Conservation (phyloP, 2,888 invertebrate genomes). For the Entomobrya proxima region DNA sequence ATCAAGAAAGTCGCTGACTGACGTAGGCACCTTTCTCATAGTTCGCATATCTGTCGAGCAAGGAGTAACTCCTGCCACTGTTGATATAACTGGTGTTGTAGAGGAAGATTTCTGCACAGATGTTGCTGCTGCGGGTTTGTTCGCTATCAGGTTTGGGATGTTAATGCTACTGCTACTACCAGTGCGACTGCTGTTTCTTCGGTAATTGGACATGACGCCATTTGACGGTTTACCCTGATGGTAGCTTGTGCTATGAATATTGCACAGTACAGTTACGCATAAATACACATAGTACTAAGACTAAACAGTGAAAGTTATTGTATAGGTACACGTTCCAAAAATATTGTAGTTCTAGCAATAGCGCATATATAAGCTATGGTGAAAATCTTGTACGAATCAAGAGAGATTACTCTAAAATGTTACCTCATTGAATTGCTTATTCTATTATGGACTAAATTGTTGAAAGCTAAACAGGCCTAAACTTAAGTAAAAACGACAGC, state of each 20-base stretch:
- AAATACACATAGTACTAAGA: conserved; percentile 16
- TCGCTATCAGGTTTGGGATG: not conserved
- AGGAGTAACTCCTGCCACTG: conserved; percentile 6
- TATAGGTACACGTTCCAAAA: no score
- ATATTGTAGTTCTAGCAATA: no score
- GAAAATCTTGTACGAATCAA: no score
- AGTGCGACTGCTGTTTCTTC: conserved; percentile 15
- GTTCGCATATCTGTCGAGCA: not conserved
- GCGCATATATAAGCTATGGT: no score
- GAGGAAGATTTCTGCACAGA: conserved; percentile 35
- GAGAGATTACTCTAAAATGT: no score
- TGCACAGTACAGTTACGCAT: not conserved
- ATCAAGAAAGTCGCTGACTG: not conserved
- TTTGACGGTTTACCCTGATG: conserved; percentile 41
- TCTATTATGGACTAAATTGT: no score
- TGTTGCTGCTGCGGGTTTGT: not conserved
- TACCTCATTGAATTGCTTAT: no score
- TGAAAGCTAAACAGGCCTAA: no score
- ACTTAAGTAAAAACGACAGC: no score
- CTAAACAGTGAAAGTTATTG: not conserved
- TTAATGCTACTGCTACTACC: conserved; percentile 5
- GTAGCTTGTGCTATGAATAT: conserved; percentile 43
- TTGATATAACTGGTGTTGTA: not conserved
- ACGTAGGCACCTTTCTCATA: conserved; percentile 33
- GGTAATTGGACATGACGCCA: conserved; percentile 12